Base-by-base conservation (phyloP, 2,797 vertebrate genomes). In the Eospalax fontanierii region DNA sequence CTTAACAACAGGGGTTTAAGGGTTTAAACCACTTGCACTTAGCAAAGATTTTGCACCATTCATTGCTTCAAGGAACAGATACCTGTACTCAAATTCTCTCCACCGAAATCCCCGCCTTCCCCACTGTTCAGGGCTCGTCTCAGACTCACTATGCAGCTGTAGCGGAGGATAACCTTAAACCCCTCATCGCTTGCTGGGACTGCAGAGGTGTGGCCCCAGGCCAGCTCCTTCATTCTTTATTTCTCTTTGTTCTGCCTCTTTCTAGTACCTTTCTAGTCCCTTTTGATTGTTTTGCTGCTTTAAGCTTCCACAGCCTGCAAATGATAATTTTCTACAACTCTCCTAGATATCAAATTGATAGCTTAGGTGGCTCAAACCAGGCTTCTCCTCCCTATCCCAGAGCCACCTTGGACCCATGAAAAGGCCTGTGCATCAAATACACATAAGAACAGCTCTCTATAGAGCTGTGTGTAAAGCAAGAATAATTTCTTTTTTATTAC, bases 151-250 rank as follows among this genome's bases (percentile, higher is more conserved):
- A 26, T 4, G 15, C 4, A 70, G n/a, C 66, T 28, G 15, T 7
- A 54, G n/a, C 66, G 11, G 28, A 54, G 15, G 33, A 14, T 66
- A 18, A 54, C 46, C 82, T 85, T 54, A 21, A 85, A 35, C 82
- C 24, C 24, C 30, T n/a, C 12, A 46, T 6, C 38, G 14, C 80
- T 8, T 19, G 65, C 35, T 22, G 26, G 28, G 40, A 30, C 11
- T 33, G 6, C 2, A 2, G 54, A 18, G 0, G 26, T 8, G 5
- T 30, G 35, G 26, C 68, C 22, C 21, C 50, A 73, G 0, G 1
- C 68, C 35, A 26, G 57, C 50, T 46, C 74, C 43, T 71, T 74
- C 57, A 43, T 22, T 70, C 57, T 82, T 65, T 11, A 68, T 66
- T 38, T 76, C 46, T 95, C 73, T 94, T 30, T 4, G 21, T 50